Evolutionary conservation across 2,113 vertebrate genomes (phyloP).

Genomic region (Acanthisitta chloris): DNA sequence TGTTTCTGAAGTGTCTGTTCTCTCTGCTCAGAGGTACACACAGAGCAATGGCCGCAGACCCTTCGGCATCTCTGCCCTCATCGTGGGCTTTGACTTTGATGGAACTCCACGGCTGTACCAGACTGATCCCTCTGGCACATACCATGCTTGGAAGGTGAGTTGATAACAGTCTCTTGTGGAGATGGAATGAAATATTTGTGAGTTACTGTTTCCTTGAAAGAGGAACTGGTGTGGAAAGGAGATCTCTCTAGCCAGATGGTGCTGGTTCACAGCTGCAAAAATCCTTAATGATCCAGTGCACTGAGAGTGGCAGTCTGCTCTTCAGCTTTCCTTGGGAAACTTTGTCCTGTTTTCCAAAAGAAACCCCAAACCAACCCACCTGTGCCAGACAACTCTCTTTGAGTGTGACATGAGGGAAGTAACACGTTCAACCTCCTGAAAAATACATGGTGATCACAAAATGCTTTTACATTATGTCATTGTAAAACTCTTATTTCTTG

Average conservation of each 20-base stretch:
- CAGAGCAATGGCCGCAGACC: constrained; percentile 88
- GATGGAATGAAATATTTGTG: background rate
- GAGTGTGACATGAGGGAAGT: background rate
- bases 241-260: background rate
- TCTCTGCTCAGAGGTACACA: constrained; percentile 78
- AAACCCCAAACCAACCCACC: background rate
- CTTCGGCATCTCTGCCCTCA: constrained; percentile 87
- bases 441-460: background rate
- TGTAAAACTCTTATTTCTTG: background rate
- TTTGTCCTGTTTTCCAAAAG: background rate
- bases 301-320: background rate
- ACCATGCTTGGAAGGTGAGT: constrained; percentile 90
- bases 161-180: background rate
- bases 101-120: constrained; percentile 86
- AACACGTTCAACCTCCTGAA: background rate
- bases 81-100: constrained; percentile 87
- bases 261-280: background rate
- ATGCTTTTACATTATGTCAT: background rate
- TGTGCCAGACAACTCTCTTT: background rate
- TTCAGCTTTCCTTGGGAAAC: background rate
- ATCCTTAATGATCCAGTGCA: background rate
- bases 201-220: background rate
- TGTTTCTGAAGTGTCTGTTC: background rate
- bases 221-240: background rate
- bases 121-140: constrained; percentile 86